phyloP scores from a whole-genome alignment of 1,140 invertebrate species.

The Nylanderia fulva region DNA sequence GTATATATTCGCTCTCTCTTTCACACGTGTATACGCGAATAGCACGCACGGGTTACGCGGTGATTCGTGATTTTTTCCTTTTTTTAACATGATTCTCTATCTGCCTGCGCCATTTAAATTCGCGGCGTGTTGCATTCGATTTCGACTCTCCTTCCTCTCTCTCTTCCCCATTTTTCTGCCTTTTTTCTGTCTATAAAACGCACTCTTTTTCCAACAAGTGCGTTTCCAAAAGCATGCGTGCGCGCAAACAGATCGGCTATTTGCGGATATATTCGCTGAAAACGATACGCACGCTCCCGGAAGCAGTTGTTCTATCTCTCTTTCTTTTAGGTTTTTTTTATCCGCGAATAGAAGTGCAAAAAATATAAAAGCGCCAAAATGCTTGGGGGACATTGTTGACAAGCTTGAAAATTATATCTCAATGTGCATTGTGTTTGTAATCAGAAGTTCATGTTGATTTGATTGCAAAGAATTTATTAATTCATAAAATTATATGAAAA shows the following conservation, averaged over 20 bases:
- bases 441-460: neutral
- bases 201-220: conserved; percentile 32
- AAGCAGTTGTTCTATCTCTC: neutral
- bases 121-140: conserved; percentile 30
- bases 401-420: conserved; percentile 7
- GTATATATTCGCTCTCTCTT: conserved; percentile 28
- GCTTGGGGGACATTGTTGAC: conserved; percentile 1
- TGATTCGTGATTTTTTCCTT: conserved; percentile 31
- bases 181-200: neutral
- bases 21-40: conserved; percentile 6
- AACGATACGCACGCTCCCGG: conserved; percentile 38
- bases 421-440: neutral
- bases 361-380: neutral
- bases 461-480: conserved; percentile 25
- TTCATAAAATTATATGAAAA: no score
- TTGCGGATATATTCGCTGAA: conserved; percentile 55
- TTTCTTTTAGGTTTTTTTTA: neutral
- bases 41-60: conserved; percentile 26
- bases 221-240: conserved; percentile 54
- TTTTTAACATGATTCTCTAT: no score
- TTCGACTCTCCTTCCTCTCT: neutral
- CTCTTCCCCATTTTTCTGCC: neutral
- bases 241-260: conserved; percentile 55
- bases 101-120: conserved; percentile 5
- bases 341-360: neutral